phyloP scores from a whole-genome alignment of 2,113 vertebrate genomes.

The Micronycteris hirsuta region DNA sequence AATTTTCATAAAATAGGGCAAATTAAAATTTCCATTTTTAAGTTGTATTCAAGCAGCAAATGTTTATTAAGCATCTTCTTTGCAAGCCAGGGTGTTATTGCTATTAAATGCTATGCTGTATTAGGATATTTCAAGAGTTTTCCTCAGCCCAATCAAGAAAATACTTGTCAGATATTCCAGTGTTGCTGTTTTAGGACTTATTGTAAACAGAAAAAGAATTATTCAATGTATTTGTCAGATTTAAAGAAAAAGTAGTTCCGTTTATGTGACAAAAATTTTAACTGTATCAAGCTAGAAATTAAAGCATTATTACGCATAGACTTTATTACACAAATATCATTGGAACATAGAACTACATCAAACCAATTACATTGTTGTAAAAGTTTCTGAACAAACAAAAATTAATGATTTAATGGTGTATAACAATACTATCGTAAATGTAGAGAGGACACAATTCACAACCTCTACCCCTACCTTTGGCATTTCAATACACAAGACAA shows the following conservation, averaged over 20 bases:
- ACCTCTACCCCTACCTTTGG: background rate
- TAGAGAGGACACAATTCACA: constrained; percentile 1
- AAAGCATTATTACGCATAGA: constrained; percentile 35
- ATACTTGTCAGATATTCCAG: background rate
- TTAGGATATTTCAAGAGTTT: constrained; percentile 7
- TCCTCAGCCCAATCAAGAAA: background rate
- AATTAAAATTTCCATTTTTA: background rate
- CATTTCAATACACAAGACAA: background rate
- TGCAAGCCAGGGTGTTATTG: background rate
- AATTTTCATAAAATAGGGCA: constrained; percentile 28
- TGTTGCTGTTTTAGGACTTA: constrained; percentile 23
- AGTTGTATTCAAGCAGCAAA: constrained; percentile 22
- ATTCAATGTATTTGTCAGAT: background rate
- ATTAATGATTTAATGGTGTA: constrained; percentile 16
- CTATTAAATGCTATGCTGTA: background rate
- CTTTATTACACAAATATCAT: constrained; percentile 46
- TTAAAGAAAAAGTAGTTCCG: constrained; percentile 55
- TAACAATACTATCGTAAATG: constrained; percentile 27
- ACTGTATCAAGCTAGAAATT: constrained; percentile 49
- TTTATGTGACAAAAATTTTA: constrained; percentile 53
- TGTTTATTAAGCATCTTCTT: constrained; percentile 32
- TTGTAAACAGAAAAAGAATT: background rate
- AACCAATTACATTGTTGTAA: background rate
- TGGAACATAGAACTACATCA: constrained; percentile 35
- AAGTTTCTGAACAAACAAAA: constrained; percentile 55